Percentiles rank a stretch among this genome's conserved stretches.
Conservation (phyloP, 1,140 invertebrate species). For the Argopecten irradians region DNA sequence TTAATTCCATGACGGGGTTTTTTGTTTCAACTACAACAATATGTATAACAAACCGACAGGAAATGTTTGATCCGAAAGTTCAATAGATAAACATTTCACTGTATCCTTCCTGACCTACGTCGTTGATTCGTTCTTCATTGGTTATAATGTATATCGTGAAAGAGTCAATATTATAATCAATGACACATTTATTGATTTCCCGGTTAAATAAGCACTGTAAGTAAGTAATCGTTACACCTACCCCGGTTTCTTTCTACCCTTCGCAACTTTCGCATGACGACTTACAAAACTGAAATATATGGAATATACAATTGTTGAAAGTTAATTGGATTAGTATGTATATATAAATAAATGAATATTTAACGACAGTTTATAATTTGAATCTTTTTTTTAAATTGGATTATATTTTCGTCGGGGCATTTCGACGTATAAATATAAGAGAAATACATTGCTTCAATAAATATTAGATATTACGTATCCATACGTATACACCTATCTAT, state of each 20-base stretch:
- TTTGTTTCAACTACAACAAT: not conserved
- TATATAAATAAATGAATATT: no score
- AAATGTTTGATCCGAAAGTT: not conserved
- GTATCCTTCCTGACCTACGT: not conserved
- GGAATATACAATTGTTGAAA: not conserved
- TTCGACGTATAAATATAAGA: no score
- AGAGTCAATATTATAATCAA: no score
- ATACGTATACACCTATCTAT: no score
- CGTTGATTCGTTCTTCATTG: no score
- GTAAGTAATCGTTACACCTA: not conserved
- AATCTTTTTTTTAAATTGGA: no score
- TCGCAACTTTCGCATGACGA: not conserved
- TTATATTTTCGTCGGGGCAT: no score
- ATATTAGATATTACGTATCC: no score
- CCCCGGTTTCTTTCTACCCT: not conserved
- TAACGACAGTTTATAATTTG: no score
- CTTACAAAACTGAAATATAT: constrained; percentile 19
- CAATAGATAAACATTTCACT: not conserved
- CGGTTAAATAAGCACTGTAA: not conserved
- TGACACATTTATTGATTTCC: no score
- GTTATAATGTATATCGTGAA: no score
- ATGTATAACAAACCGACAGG: not conserved
- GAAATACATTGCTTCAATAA: no score
- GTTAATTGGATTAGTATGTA: not conserved
- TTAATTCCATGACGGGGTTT: not conserved